A percentile compares a stretch with the other conserved stretches of the same genome.
These are phyloP conservation scores for Climacteris rufus DNA, from an alignment of 2,113 vertebrate genomes.

Conservation along the genomic window DNA sequence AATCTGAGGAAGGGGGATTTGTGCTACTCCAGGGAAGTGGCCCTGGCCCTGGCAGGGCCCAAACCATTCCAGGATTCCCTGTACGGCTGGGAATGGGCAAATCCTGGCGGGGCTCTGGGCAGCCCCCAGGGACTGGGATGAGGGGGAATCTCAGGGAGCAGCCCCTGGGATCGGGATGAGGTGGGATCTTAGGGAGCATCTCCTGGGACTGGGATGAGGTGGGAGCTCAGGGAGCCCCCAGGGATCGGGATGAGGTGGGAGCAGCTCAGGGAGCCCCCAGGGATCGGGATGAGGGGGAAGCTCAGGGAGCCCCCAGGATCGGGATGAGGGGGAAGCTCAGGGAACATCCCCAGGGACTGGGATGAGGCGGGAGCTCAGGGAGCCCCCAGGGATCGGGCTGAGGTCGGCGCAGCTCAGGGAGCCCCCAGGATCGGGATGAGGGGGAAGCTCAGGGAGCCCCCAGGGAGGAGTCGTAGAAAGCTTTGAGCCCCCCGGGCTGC, in stretches of 20 bases:
- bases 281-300: background rate
- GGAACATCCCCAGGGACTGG: background rate
- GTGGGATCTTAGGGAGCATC: no score
- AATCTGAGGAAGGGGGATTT: no score
- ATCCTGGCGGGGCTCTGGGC: rapidly evolving
- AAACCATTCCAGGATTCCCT: background rate
- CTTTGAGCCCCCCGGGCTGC: background rate
- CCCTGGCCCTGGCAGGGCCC: background rate
- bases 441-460: background rate
- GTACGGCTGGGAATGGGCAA: background rate
- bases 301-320: background rate
- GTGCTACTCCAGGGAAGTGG: no score
- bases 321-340: background rate
- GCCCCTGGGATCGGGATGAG: no score
- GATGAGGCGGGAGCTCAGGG: background rate
- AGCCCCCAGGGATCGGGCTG: background rate
- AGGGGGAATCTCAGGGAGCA: no score
- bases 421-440: background rate
- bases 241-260: background rate
- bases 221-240: background rate
- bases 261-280: background rate
- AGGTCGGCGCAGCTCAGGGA: background rate
- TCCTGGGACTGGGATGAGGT: background rate
- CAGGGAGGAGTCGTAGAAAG: constrained; percentile 76
- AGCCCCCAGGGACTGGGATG: background rate